A percentile compares a stretch with the other conserved stretches of the same genome.
Conservation (phyloP, 2,797 vertebrate species). For the Micropoecilia bifurca region DNA sequence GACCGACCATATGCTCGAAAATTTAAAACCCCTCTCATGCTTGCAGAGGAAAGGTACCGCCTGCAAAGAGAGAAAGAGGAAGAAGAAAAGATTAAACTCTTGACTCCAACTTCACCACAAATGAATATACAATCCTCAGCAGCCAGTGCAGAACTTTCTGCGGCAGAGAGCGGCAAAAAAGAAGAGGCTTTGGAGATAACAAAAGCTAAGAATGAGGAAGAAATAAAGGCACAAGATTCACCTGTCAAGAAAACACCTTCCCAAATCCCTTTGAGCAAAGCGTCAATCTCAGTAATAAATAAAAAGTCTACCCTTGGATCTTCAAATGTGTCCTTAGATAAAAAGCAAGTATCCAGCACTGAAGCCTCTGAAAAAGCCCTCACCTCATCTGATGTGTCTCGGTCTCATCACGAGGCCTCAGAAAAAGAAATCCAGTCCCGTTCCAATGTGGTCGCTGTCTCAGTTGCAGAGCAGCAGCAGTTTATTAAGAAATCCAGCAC, state of each 20-base stretch:
- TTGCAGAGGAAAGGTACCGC: conserved; percentile 90
- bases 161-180: conserved; percentile 34
- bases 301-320: conserved; percentile 67
- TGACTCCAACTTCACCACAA: conserved; percentile 70
- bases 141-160: conserved; percentile 24
- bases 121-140: conserved; percentile 19
- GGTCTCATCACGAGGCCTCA: conserved; percentile 45
- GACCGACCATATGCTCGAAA: conserved; percentile 83
- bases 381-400: conserved; percentile 31
- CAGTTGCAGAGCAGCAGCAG: conserved; percentile 72
- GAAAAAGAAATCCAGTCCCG: conserved; percentile 58
- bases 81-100: conserved; percentile 72
- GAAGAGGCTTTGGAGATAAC: conserved; percentile 31
- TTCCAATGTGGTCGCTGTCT: conserved; percentile 51
- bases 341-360: conserved; percentile 51
- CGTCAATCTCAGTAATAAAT: conserved; percentile 63
- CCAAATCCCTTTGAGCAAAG: conserved; percentile 74
- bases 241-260: conserved; percentile 57
- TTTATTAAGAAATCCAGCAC: conserved; percentile 66
- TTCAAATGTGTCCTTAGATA: conserved; percentile 55
- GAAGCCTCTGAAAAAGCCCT: conserved; percentile 43
- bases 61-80: conserved; percentile 84
- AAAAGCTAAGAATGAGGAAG: conserved; percentile 49
- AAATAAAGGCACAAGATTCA: conserved; percentile 32
- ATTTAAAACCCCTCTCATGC: conserved; percentile 96